phyloP scores from a whole-genome alignment of 1,140 invertebrate genomes.

The Hesperophylax magnus region DNA sequence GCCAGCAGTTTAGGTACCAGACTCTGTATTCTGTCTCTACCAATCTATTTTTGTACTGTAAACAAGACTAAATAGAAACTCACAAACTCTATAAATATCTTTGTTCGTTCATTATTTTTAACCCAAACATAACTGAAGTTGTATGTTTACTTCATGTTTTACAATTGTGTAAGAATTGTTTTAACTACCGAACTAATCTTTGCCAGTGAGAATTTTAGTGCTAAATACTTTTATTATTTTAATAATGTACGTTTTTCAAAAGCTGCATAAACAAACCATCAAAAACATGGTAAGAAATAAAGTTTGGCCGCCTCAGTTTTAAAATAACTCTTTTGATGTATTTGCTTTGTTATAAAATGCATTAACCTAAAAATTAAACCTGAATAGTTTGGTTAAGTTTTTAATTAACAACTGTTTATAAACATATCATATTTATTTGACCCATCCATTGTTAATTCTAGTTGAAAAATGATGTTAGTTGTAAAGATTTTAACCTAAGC shows the following conservation, averaged over 20 bases:
- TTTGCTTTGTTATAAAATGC: too few species aligned
- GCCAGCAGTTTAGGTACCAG: too few species aligned
- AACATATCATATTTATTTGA: not conserved
- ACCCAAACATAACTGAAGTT: slow-evolving; percentile 2
- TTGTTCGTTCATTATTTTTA: slow-evolving; percentile 21
- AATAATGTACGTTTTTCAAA: slow-evolving; percentile 21
- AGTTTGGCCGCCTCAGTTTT: not conserved
- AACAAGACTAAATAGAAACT: slow-evolving; percentile 25
- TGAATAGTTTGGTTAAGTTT: too few species aligned
- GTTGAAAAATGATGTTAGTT: not conserved
- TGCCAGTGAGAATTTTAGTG: not conserved
- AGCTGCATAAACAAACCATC: not conserved
- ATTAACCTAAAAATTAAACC: too few species aligned
- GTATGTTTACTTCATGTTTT: slow-evolving; percentile 20
- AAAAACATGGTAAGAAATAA: slow-evolving; percentile 7
- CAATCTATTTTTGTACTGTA: slow-evolving; percentile 28
- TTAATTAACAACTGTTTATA: too few species aligned
- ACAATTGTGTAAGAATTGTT: not conserved
- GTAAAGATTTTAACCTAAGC: not conserved
- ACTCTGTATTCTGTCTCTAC: not conserved
- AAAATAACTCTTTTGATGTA: not conserved
- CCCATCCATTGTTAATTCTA: not conserved
- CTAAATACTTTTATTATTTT: not conserved
- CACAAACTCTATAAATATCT: slow-evolving; percentile 31
- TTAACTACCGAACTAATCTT: not conserved